phyloP scores from a whole-genome alignment of 2,113 vertebrate species.

The Peromyscus leucopus region DNA sequence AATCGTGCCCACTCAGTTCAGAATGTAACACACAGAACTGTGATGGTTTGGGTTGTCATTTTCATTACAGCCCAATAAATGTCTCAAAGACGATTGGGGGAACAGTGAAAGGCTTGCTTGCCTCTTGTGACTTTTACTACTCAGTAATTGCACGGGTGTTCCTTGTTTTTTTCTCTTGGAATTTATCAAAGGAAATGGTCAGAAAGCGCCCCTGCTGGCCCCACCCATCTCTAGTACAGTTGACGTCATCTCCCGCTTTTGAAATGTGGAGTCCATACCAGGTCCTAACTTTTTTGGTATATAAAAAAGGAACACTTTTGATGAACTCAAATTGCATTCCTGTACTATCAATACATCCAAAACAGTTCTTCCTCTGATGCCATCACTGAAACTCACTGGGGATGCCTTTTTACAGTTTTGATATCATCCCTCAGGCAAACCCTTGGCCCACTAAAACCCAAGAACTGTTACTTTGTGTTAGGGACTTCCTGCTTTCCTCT shows the following conservation, averaged over 20 bases:
- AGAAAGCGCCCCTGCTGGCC: not conserved
- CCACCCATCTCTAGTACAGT: not conserved
- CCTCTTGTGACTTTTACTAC: not conserved
- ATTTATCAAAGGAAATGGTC: conserved; percentile 2
- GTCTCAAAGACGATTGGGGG: not conserved
- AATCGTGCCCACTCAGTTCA: not conserved
- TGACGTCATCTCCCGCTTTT: not conserved
- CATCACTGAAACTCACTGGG: not conserved
- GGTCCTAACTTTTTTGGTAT: not conserved
- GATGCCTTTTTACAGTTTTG: not conserved
- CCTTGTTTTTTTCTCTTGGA: not conserved
- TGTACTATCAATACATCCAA: not conserved
- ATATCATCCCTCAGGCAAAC: not conserved
- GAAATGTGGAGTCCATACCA: not conserved
- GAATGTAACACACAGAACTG: not conserved
- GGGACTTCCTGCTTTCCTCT: not conserved
- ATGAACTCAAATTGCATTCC: not conserved
- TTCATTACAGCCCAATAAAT: not conserved
- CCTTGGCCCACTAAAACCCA: not conserved
- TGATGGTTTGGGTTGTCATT: not conserved
- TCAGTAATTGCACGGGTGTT: not conserved
- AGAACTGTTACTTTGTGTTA: conserved; percentile 34
- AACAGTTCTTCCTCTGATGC: not conserved
- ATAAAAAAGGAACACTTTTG: not conserved
- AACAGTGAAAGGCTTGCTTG: not conserved